Percentiles rank a stretch among this genome's conserved stretches.
phyloP scores from a whole-genome alignment of 2,113 vertebrate species.

The Mixornis gularis region DNA sequence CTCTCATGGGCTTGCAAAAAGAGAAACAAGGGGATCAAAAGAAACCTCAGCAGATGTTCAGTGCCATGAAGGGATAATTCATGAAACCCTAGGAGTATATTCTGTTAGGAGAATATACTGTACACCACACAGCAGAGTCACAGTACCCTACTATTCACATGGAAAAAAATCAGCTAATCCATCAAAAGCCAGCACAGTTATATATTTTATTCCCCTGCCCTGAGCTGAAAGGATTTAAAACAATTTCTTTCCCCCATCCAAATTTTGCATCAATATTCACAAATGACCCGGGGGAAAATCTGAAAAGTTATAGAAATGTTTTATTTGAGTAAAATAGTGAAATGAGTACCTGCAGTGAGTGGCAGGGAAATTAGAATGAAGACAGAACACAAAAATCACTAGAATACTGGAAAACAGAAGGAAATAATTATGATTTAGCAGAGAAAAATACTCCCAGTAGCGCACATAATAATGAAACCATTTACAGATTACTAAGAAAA shows the following conservation, averaged over 20 bases:
- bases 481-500: background rate
- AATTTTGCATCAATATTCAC: background rate
- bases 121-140: background rate
- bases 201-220: background rate
- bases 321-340: background rate
- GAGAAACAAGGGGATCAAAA: background rate
- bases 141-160: background rate
- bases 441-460: background rate
- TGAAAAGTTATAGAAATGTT: accelerated
- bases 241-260: background rate
- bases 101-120: background rate
- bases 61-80: background rate
- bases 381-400: background rate
- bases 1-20: background rate
- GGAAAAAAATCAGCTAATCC: background rate
- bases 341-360: background rate
- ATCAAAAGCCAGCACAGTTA: background rate
- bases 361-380: background rate
- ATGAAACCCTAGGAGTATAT: background rate
- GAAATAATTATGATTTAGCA: background rate
- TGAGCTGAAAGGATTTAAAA: background rate
- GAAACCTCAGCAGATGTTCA: background rate
- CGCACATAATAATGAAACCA: background rate
- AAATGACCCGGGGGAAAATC: background rate
- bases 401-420: background rate